These are phyloP conservation scores for Drosophila ficusphila DNA, from an alignment of 1,140 invertebrate species.

Conservation along the genomic window DNA sequence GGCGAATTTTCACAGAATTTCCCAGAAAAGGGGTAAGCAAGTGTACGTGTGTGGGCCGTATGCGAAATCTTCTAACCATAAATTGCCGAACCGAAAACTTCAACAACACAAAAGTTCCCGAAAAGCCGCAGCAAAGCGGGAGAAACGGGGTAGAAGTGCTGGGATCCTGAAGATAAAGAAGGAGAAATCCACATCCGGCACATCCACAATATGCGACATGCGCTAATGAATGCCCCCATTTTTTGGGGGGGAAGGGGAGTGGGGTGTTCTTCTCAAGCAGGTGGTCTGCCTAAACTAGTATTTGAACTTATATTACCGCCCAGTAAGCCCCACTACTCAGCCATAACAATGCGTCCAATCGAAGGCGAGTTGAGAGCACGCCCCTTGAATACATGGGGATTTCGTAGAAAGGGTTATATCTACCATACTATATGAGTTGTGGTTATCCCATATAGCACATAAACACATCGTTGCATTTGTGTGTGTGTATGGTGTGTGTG, in stretches of 20 bases:
- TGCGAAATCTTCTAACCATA: conserved; percentile 76
- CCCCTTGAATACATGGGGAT: background rate
- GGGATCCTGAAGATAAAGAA: background rate
- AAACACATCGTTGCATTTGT: no score
- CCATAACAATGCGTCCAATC: conserved; percentile 40
- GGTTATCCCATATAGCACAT: no score
- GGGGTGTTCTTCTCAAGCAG: conserved; percentile 20
- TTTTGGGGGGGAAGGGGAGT: background rate
- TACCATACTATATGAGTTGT: background rate
- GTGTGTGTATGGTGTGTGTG: no score
- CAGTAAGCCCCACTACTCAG: background rate
- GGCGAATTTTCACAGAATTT: background rate
- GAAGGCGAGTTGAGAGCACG: conserved; percentile 31
- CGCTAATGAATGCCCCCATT: conserved; percentile 64
- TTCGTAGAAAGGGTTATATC: background rate
- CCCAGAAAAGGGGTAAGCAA: background rate
- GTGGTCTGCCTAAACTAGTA: conserved; percentile 48
- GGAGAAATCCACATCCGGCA: conserved; percentile 28
- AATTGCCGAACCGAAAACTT: conserved; percentile 72
- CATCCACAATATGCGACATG: conserved; percentile 34
- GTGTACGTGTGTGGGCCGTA: conserved; percentile 41
- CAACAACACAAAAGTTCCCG: conserved; percentile 41
- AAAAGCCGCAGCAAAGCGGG: conserved; percentile 1
- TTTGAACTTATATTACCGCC: conserved; percentile 22
- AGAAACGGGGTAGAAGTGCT: no score